phyloP scores from a whole-genome alignment of 2,888 invertebrate genomes.

The Melanostoma scalare region DNA sequence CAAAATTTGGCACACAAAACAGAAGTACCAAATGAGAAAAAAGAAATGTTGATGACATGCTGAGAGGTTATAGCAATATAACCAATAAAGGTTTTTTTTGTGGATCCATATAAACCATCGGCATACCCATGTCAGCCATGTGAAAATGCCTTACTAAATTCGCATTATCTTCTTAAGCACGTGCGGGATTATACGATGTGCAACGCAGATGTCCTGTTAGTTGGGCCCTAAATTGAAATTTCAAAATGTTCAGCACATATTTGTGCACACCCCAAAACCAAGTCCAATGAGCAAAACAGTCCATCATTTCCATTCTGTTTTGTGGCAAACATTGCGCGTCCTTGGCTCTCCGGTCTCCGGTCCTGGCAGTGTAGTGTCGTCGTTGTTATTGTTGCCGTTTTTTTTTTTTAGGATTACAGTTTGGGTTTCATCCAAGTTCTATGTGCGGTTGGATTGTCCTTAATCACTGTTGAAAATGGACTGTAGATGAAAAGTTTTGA shows the following conservation, averaged over 20 bases:
- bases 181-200: conserved; percentile 33
- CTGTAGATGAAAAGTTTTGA: conserved; percentile 35
- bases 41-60: no score
- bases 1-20: no score
- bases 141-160: conserved; percentile 55
- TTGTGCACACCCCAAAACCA: background rate
- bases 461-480: conserved; percentile 35
- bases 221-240: conserved; percentile 30
- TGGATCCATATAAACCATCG: background rate
- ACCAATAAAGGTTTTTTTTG: background rate
- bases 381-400: conserved; percentile 22
- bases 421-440: conserved; percentile 17
- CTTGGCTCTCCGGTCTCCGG: background rate
- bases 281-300: conserved; percentile 47
- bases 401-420: conserved; percentile 46
- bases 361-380: background rate
- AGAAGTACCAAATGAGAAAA: no score
- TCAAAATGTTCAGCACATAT: conserved; percentile 40
- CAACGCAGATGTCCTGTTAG: conserved; percentile 22
- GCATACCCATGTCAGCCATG: background rate
- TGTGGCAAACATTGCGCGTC: conserved; percentile 38
- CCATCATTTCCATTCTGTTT: conserved; percentile 48
- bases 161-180: conserved; percentile 56
- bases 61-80: no score
- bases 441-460: conserved; percentile 13